phyloP scores from a whole-genome alignment of 2,797 vertebrate species.

The Malacoraja senta region DNA sequence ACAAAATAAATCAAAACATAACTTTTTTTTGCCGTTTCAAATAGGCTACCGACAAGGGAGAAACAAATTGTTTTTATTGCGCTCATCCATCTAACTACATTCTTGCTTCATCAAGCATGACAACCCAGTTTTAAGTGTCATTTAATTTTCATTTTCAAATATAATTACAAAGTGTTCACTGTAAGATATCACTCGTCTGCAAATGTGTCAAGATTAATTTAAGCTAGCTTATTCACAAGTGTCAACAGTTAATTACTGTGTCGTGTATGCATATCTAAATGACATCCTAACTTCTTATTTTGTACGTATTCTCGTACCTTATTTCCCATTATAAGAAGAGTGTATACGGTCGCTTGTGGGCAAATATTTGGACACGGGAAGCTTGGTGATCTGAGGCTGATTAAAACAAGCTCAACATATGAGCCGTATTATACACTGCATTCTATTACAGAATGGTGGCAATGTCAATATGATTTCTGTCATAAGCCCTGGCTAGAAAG shows the following conservation, averaged over 20 bases:
- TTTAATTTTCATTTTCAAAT: slow-evolving; percentile 99
- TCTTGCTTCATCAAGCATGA: slow-evolving; percentile 92
- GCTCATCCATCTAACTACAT: slow-evolving; percentile 73
- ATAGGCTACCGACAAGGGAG: slow-evolving; percentile 41
- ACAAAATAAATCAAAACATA: slow-evolving; percentile 60
- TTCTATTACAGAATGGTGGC: slow-evolving; percentile 1
- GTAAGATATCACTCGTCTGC: slow-evolving; percentile 99
- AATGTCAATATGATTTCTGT: slow-evolving; percentile 21
- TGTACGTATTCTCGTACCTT: slow-evolving; percentile 70
- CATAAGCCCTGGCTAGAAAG: slow-evolving; percentile 14
- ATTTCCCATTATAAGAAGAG: slow-evolving; percentile 69
- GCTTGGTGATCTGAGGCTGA: slow-evolving; percentile 43
- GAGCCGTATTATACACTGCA: neutral
- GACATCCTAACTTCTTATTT: slow-evolving; percentile 88
- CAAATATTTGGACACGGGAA: slow-evolving; percentile 75
- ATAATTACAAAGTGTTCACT: slow-evolving; percentile 99
- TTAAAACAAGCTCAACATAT: neutral
- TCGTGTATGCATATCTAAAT: slow-evolving; percentile 98
- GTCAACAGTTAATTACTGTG: slow-evolving; percentile 99
- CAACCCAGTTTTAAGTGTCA: slow-evolving; percentile 99
- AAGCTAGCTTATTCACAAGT: slow-evolving; percentile 99
- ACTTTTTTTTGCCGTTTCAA: slow-evolving; percentile 49
- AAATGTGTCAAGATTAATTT: slow-evolving; percentile 99
- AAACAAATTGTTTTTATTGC: slow-evolving; percentile 60
- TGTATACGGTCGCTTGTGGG: slow-evolving; percentile 70